Evolutionary conservation across 2,888 invertebrate species (phyloP), one percentile per base, ranked within the genome.

Genomic region (Platycheirus rosarum): DNA sequence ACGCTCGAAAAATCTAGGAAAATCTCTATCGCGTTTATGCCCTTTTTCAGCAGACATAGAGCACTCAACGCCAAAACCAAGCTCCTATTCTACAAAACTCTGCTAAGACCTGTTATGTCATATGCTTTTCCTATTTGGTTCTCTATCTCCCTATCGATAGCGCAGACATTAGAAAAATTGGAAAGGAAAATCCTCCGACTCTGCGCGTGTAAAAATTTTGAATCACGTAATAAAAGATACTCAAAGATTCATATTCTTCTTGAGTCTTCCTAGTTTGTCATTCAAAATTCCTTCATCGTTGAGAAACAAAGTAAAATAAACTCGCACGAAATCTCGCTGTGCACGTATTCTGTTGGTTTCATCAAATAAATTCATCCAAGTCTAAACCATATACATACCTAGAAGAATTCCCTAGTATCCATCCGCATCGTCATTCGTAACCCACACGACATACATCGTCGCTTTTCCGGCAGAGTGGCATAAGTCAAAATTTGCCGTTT

Each of bases 111-210:
- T 7, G 5, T 57, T 11, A 20, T 57, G 23, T 8, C 13, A 0
- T 57, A 57, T 16, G 40, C 57, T 5, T 57, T 57, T 14, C 53
- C 35, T 1, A 53, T 53, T 6, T 53, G 53, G 35, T 35, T 53
- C 11, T 16, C 53, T 2, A 53, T 57, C 20, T 42, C 23, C 0
- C 40, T 26, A 3, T 11, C 26, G 1, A 14, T 57, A 5, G 23
- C 57, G 5, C 6, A n/a, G 40, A 20, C 20, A 9, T 8, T 57
- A n/a, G 40, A 57, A 18, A 16, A 8, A 1, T 18, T 53, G 1
- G 51, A 51, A 35, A 35, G 40, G 14, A 40, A 40, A 40, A 40
- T 40, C 13, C 40, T 40, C 40, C 13, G 40, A 40, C 40, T 40
- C 1, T 40, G 40, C 14, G 40, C 40, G 5, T 6, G 13, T 1